Evolutionary conservation across 2,888 invertebrate species (phyloP).

Genomic region (Melanchra persicariae): DNA sequence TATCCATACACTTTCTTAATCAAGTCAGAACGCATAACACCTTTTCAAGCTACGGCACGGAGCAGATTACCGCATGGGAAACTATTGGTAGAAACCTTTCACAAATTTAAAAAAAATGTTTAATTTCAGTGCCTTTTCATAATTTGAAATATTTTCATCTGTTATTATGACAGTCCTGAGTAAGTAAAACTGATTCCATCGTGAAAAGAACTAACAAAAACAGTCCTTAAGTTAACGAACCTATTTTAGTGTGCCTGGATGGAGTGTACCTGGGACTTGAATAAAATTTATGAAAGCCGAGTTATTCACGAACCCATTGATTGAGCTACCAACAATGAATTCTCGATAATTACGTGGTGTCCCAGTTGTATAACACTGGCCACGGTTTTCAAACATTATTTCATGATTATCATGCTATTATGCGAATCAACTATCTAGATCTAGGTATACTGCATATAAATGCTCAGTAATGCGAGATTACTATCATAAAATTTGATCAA

Average conservation of each 20-base stretch:
- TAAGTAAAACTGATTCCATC: background rate
- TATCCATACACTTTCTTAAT: too few relatives aligned
- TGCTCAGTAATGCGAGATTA: slow-evolving; percentile 8
- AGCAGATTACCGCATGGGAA: too few relatives aligned
- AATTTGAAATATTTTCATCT: too few relatives aligned
- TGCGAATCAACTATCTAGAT: slow-evolving; percentile 20
- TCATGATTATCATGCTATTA: slow-evolving; percentile 23
- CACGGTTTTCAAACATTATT: background rate
- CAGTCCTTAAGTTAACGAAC: background rate
- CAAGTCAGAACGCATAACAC: too few relatives aligned
- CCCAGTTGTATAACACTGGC: slow-evolving; percentile 2
- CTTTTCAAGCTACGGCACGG: too few relatives aligned
- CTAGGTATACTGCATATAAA: slow-evolving; percentile 9
- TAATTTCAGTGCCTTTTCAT: background rate
- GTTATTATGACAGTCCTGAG: background rate
- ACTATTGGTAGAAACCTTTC: too few relatives aligned
- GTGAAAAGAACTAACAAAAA: background rate
- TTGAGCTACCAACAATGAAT: slow-evolving; percentile 17
- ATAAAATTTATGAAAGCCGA: slow-evolving; percentile 4
- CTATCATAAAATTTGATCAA: slow-evolving; percentile 23
- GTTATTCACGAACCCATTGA: slow-evolving; percentile 2
- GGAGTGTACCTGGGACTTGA: background rate
- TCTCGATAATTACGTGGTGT: slow-evolving; percentile 22
- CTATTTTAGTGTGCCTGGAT: background rate
- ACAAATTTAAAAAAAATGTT: too few relatives aligned